Percentiles rank a stretch among this genome's conserved stretches.
Evolutionary conservation across 1,140 invertebrate genomes (phyloP).

Genomic region (Zeugodacus cucurbitae): DNA sequence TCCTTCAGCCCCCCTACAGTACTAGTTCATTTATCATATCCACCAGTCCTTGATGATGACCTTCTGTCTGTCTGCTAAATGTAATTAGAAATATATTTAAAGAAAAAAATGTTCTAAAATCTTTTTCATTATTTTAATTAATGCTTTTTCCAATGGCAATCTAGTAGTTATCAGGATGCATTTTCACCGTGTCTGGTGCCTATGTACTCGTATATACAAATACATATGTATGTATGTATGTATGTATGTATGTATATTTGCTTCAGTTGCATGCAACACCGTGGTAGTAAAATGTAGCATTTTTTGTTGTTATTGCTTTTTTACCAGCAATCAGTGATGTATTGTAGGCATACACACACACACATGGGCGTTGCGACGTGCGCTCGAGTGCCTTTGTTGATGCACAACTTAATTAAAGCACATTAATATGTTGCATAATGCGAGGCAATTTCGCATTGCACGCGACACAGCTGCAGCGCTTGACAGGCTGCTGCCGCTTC

Average conservation of each 20-base stretch:
- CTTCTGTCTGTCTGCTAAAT: no score
- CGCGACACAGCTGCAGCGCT: neutral
- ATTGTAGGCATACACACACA: neutral
- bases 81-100: no score
- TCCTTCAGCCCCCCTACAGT: neutral
- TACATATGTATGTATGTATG: no score
- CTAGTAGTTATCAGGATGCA: no score
- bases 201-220: no score
- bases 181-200: no score
- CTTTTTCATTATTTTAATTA: no score
- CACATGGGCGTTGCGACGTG: neutral
- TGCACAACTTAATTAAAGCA: slow-evolving; percentile 19
- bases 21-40: no score
- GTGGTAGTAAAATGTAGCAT: neutral
- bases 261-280: neutral
- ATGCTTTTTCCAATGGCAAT: no score
- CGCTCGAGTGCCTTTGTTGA: neutral
- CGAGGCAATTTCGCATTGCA: neutral
- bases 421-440: slow-evolving; percentile 26
- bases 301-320: neutral
- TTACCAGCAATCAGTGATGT: neutral
- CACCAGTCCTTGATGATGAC: no score
- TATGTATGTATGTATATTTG: neutral
- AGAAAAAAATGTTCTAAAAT: no score
- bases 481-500: neutral